Conservation (phyloP, 2,888 invertebrate genomes). For the Athrips mouffetella region DNA sequence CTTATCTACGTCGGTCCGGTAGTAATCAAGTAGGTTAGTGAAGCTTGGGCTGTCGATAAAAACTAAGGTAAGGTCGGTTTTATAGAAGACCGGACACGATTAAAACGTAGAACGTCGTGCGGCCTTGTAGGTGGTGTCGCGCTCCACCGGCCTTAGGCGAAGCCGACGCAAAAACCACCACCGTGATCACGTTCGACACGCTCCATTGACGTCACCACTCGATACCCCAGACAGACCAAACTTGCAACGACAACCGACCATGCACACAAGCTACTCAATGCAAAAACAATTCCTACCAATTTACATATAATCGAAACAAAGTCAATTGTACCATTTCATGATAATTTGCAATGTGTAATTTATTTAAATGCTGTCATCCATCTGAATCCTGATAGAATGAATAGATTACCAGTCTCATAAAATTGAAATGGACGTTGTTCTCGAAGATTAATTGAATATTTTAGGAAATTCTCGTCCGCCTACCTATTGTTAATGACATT, state of each 20-base stretch:
- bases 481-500: conserved; percentile 15
- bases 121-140: conserved; percentile 61
- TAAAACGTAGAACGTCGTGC: conserved; percentile 46
- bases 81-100: conserved; percentile 46
- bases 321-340: conserved; percentile 16
- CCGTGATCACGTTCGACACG: conserved; percentile 47
- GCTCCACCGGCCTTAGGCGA: conserved; percentile 55
- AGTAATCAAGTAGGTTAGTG: conserved; percentile 18
- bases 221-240: conserved; percentile 3
- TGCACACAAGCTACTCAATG: conserved; percentile 14
- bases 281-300: conserved; percentile 11
- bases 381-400: conserved; percentile 17
- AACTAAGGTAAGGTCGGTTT: conserved; percentile 51
- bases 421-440: conserved; percentile 17
- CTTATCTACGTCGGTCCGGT: conserved; percentile 11
- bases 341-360: conserved; percentile 16
- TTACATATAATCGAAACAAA: conserved; percentile 19
- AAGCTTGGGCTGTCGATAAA: conserved; percentile 36
- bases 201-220: conserved; percentile 38
- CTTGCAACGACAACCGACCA: not conserved
- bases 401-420: conserved; percentile 17
- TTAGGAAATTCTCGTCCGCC: conserved; percentile 12
- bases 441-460: conserved; percentile 19
- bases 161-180: conserved; percentile 51
- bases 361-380: conserved; percentile 14